A percentile compares a stretch with the other conserved stretches of the same genome.
Conservation (phyloP, 2,113 vertebrate genomes). For the Ictalurus furcatus region DNA sequence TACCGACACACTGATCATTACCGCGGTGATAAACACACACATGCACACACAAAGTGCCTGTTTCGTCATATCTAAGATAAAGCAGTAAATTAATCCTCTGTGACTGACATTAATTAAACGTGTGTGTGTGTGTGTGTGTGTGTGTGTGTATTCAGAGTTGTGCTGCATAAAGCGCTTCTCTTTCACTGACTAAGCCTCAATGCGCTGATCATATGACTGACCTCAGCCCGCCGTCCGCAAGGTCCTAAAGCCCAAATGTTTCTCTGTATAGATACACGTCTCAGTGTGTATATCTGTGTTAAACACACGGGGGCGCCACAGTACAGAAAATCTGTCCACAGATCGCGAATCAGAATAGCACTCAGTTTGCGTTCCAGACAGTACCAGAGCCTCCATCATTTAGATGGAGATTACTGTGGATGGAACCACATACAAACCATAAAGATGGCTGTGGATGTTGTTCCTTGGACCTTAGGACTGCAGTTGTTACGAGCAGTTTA, state of each 20-base stretch:
- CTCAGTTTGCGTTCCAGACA: background rate
- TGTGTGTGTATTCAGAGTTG: background rate
- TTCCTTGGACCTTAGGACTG: no score
- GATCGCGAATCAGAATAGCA: background rate
- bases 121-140: background rate
- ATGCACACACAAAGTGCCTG: background rate
- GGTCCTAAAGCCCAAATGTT: background rate
- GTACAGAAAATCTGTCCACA: background rate
- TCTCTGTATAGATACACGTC: no score
- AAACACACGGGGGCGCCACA: background rate
- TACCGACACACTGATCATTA: background rate
- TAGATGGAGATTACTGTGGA: no score
- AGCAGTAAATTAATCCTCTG: background rate
- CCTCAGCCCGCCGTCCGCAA: background rate
- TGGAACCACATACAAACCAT: no score
- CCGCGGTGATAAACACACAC: background rate
- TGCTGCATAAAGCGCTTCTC: background rate
- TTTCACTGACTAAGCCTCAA: background rate
- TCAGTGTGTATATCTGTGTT: background rate
- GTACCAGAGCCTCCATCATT: background rate
- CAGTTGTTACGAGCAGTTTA: no score
- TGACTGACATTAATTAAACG: background rate
- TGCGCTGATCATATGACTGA: conserved; percentile 16
- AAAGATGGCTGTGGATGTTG: no score
- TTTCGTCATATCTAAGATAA: background rate